Base-by-base conservation (phyloP, 2,797 vertebrate genomes). In the Hozukius guyotensis region DNA sequence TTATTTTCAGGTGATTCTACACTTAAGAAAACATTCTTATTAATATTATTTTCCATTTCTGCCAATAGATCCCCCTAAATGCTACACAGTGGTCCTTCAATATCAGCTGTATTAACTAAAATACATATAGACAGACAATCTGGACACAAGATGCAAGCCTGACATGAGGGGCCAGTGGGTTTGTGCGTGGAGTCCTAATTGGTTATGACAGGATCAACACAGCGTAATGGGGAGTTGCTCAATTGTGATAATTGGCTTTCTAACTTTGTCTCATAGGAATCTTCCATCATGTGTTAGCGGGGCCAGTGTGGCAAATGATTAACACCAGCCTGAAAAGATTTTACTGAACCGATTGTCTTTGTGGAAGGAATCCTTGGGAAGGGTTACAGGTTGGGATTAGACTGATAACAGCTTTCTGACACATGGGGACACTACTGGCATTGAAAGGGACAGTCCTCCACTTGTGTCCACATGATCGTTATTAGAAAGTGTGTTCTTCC, bases 161-260 rank as follows among this genome's bases (percentile, higher is more conserved):
- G 72, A 65, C 42, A 53, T 57, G 24, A 72, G 52, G 56, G 32
- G 75, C 55, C 70, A 62, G 2, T 72, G 65, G 60, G 72, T 75
- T 90, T 79, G 66, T 31, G 9, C 6, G 18, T 16, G 25, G n/a
- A 80, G 62, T 69, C 53, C 53, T 78, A 24, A 89, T 62, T 36
- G 7, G n/a, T 72, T 46, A 27, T 73, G 86, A 78, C 82, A 80
- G 85, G 61, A 80, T 68, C 77, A 84, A 71, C 80, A 71, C 36
- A 25, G 57, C 42, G 75, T 65, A 78, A 82, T 60, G 52, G 22
- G 59, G 56, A 82, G 66, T 46, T 56, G 62, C 68, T 72, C 12
- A 55, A 78, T 60, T 65, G 75, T 36, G 60, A 75, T 84, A 86
- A 87, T 75, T 78, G 69, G 73, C 57, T 64, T 62, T 72, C 36